These are phyloP conservation scores for Rhabdomys dilectus DNA, from an alignment of 2,113 vertebrate species.

Conservation along the genomic window DNA sequence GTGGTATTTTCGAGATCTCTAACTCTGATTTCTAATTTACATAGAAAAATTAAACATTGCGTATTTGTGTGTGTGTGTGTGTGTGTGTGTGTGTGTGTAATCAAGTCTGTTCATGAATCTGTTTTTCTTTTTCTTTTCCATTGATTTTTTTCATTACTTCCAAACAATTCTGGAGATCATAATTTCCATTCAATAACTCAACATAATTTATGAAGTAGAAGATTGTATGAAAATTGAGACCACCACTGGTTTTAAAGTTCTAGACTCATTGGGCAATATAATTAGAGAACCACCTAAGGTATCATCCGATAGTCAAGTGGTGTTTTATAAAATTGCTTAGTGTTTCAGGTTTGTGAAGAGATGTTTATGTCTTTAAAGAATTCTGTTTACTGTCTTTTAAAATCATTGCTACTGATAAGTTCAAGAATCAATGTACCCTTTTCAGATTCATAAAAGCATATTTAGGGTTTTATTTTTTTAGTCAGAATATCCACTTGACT, in stretches of 20 bases:
- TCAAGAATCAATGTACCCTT: not conserved
- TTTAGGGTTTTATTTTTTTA: not conserved
- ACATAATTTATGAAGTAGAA: not conserved
- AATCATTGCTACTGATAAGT: not conserved
- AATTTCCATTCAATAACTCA: not conserved
- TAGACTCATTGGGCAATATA: not conserved
- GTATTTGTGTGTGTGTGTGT: not conserved
- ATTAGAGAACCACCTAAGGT: slow-evolving; percentile 1
- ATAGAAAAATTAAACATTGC: not conserved
- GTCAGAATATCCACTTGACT: not conserved
- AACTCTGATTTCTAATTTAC: not conserved
- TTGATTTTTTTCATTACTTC: not conserved
- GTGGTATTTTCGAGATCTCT: not conserved
- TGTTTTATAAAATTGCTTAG: not conserved
- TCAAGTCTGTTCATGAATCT: not conserved
- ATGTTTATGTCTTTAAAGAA: not conserved
- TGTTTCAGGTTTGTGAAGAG: not conserved
- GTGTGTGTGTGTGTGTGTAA: not conserved
- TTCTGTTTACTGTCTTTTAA: slow-evolving; percentile 25
- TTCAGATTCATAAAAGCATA: not conserved
- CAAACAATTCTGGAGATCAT: not conserved
- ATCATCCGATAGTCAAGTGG: not conserved
- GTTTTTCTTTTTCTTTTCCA: not conserved
- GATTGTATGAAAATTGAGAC: not conserved
- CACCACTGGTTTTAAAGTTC: not conserved